A percentile compares a stretch with the other conserved stretches of the same genome.
phyloP scores from a whole-genome alignment of 2,113 vertebrate species.

The Pelecanus crispus region DNA sequence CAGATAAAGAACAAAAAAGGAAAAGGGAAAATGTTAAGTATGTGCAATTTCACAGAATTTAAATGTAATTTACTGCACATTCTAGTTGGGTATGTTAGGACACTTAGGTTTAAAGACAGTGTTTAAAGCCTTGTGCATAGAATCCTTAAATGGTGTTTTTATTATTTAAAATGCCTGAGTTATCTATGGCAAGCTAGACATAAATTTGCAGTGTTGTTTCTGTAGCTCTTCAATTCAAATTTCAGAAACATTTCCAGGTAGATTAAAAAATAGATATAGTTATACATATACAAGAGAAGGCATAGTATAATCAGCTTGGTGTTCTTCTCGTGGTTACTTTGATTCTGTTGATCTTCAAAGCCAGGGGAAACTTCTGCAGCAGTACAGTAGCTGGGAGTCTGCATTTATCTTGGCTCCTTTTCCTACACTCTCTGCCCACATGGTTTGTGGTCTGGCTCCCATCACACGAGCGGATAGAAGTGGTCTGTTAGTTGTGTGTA shows the following conservation, averaged over 20 bases:
- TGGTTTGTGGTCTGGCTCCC: background rate
- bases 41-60: background rate
- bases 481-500: background rate
- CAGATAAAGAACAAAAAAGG: background rate
- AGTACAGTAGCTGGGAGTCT: background rate
- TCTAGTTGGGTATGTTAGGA: background rate
- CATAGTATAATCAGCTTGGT: background rate
- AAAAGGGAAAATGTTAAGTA: background rate
- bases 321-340: background rate
- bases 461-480: background rate
- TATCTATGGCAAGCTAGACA: background rate
- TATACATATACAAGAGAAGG: background rate
- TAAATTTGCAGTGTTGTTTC: background rate
- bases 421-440: accelerated
- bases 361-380: background rate
- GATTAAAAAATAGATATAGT: background rate
- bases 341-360: background rate
- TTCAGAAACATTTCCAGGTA: background rate
- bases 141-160: background rate
- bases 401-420: background rate
- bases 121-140: background rate
- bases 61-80: background rate
- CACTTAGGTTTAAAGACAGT: background rate
- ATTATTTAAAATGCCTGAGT: background rate
- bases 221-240: background rate